These are phyloP conservation scores for Latrodectus geometricus DNA, from an alignment of 1,140 invertebrate species.

Conservation along the genomic window DNA sequence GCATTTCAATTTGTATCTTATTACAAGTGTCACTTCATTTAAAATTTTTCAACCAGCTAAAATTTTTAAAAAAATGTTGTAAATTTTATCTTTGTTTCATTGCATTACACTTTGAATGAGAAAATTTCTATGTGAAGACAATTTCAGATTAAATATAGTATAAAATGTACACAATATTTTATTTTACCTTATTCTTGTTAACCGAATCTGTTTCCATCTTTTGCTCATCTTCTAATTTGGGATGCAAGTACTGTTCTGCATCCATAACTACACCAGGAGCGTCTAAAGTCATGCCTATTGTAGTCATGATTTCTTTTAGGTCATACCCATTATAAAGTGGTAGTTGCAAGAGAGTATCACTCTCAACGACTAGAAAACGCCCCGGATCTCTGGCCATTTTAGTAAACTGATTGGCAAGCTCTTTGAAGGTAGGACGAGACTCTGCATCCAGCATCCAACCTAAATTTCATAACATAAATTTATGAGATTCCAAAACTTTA, in stretches of 20 bases:
- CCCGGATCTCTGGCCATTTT: constrained; percentile 97
- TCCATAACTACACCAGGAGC: constrained; percentile 84
- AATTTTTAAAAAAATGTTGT: too few relatives aligned
- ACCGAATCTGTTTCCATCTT: constrained; percentile 50
- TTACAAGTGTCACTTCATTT: too few relatives aligned
- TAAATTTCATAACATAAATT: background rate
- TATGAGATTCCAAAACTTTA: too few relatives aligned
- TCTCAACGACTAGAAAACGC: constrained; percentile 91
- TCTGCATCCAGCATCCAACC: constrained; percentile 95
- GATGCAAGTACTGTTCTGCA: constrained; percentile 91
- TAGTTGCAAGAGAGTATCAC: constrained; percentile 90
- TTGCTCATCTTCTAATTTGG: constrained; percentile 72
- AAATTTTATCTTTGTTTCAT: too few relatives aligned
- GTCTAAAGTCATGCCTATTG: constrained; percentile 82
- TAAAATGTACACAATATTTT: too few relatives aligned
- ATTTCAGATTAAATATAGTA: too few relatives aligned
- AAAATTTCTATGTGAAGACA: too few relatives aligned
- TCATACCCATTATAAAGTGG: constrained; percentile 88
- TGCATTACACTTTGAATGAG: too few relatives aligned
- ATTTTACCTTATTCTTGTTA: constrained; percentile 43
- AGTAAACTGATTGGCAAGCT: constrained; percentile 92
- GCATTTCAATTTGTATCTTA: too few relatives aligned
- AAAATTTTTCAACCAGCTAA: too few relatives aligned
- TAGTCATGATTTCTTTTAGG: constrained; percentile 87
- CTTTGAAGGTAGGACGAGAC: constrained; percentile 92